Percentiles rank a stretch among this genome's conserved stretches.
These are phyloP conservation scores for Hippopotamus amphibius DNA, from an alignment of 2,113 vertebrate species.

Conservation along the genomic window DNA sequence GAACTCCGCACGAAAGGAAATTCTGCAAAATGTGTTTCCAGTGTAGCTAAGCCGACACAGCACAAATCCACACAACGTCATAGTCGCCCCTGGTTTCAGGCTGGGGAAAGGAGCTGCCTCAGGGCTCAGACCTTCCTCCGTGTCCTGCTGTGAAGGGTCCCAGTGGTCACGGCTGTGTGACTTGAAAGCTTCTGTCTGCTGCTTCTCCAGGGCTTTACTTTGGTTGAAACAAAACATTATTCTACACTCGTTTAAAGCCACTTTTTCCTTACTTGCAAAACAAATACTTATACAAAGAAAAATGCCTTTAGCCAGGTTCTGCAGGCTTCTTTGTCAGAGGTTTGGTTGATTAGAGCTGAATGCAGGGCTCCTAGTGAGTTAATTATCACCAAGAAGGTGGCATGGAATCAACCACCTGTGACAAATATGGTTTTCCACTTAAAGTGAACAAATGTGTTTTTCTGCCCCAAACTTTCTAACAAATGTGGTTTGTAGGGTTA, in stretches of 20 bases:
- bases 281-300: not conserved
- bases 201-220: not conserved
- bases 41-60: not conserved
- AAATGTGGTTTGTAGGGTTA: not conserved
- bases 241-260: not conserved
- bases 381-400: too few relatives aligned
- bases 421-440: not conserved
- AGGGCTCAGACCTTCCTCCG: not conserved
- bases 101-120: too few relatives aligned
- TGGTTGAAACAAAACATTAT: not conserved
- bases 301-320: not conserved
- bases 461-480: too few relatives aligned
- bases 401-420: too few relatives aligned
- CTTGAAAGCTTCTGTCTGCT: not conserved
- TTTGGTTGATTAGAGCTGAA: not conserved
- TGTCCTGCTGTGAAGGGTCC: not conserved
- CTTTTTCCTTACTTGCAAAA: not conserved
- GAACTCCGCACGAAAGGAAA: not conserved
- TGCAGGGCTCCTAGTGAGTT: not conserved
- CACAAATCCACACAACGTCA: not conserved
- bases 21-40: not conserved
- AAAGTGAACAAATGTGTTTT: not conserved
- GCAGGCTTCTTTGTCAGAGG: not conserved
- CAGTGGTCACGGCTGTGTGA: not conserved
- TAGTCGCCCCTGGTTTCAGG: fast-evolving